Conservation (phyloP, 92 coral and sea anemone genomes). For the Palythoa grandis region DNA sequence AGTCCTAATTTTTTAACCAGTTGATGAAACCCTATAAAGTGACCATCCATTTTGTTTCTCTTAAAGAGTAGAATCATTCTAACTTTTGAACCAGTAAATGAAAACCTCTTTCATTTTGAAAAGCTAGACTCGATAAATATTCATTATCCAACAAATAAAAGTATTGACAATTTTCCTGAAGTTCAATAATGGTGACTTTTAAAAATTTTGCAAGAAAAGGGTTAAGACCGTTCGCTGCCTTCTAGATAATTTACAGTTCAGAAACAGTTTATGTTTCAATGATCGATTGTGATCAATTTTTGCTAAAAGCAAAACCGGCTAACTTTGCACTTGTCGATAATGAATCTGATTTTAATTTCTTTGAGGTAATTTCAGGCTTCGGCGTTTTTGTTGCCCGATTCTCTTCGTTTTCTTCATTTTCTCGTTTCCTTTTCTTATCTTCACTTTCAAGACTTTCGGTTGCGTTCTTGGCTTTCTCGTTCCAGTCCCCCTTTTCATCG, state of each 20-base stretch:
- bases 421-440: slow-evolving; percentile 43
- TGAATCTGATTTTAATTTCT: slow-evolving; percentile 9
- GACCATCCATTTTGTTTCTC: too few species aligned
- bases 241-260: not conserved
- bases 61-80: too few species aligned
- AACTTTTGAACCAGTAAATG: too few species aligned
- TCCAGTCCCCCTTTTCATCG: slow-evolving; percentile 84
- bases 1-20: too few species aligned
- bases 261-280: not conserved
- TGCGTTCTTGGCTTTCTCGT: slow-evolving; percentile 65
- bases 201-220: too few species aligned
- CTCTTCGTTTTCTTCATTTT: slow-evolving; percentile 21
- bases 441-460: slow-evolving; percentile 51
- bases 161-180: too few species aligned
- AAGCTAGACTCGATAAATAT: too few species aligned
- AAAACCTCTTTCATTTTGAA: too few species aligned
- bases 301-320: slow-evolving; percentile 88
- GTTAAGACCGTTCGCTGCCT: not conserved
- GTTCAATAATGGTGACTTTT: too few species aligned
- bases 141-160: too few species aligned
- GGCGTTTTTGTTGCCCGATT: not conserved
- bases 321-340: slow-evolving; percentile 60
- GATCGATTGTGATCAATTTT: slow-evolving; percentile 18
- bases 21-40: too few species aligned
- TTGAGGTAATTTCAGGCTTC: not conserved